Evolutionary conservation across 1,140 invertebrate species (phyloP), one percentile per base, ranked within the genome.

Genomic region (Drosophila equinoxialis): DNA sequence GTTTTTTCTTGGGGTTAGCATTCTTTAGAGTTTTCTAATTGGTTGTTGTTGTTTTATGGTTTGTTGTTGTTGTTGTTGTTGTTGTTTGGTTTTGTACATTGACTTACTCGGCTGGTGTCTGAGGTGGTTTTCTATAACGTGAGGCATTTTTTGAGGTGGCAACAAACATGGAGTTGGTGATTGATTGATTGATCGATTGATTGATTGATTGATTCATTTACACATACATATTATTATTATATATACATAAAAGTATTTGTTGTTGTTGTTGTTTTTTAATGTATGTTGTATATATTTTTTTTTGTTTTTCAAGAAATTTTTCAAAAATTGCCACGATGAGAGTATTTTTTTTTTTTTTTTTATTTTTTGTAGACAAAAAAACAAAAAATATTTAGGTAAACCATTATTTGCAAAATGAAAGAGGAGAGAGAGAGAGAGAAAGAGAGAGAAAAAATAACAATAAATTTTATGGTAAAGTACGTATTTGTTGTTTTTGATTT

Each of bases 91-190:
- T 75, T 81, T 89, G 69, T 87, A 87, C 84, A 89, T 89, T 74
- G 71, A 91, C 90, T 91, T 91, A 91, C 90, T 91, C 90, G 90
- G 90, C 90, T 91, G 90, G 90, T 91, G 90, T 91, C 79, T 91
- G 90, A 91, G 90, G 90, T 90, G 86, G 86, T 91, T 91, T 91
- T 91, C 90, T 91, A 90, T 90, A 51, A 91, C 84, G 84, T 91
- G 85, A 91, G 84, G 89, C 89, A 84, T 84, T 11, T 20, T 72
- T 51, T 75, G 79, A 82, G 81, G 75, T 78, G 75, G 75, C 77
- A 79, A 79, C 76, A 89, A 85, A 91, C 84, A 91, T 91, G 89
- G 89, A 91, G 84, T 78, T 87, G 84, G 89, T 90, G 79, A 79
- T 79, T 51, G 45, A 73, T 77, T 62, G 45, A 73, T 77, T 62